Evolutionary conservation across 2,113 vertebrate species (phyloP), one percentile per base, ranked within the genome.

Genomic region (Cottus gobio): DNA sequence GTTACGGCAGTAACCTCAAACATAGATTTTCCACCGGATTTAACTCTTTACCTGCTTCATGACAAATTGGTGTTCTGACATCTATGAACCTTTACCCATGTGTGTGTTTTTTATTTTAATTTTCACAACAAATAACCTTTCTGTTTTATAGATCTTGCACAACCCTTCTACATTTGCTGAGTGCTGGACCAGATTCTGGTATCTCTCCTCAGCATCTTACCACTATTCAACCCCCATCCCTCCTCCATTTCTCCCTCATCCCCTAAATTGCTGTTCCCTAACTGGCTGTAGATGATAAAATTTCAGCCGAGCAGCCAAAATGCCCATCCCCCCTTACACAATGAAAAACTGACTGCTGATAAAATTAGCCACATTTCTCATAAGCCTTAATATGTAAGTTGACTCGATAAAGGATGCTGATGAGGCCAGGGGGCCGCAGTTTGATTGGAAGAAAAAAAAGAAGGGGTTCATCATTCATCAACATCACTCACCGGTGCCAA

Each of bases 311-410:
- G 87, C 80, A 90, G 89, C 52, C 76, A 73, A 75, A 77, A 50
- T 0, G 5, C 73, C 34, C 30, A 60, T 39, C 48, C 61, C 75
- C 82, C 56, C 72, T 77, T 72, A 42, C 12, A 37, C 82, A 65
- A 72, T 90, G 92, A 90, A 93, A 91, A 85, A 85, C 90, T 90
- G 83, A 89, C 90, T 91, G 91, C 92, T 96, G 90, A 93, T 80
- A 18, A 95, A 96, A 97, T 97, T 95, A 96, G 93, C 82, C 86
- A 91, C 90, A 89, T 93, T 93, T 90, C 93, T 96, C 95, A 95
- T 95, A 95, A 94, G 88, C 96, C 91, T 93, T 96, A 96, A 97
- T 97, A 95, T 96, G 95, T 95, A 95, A 95, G 92, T 96, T 91
- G 94, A 96, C 94, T 96, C 79, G 88, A 97, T 96, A 96, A 97